Base-by-base conservation (phyloP, 2,888 invertebrate species). In the Drosophila phalerata region DNA sequence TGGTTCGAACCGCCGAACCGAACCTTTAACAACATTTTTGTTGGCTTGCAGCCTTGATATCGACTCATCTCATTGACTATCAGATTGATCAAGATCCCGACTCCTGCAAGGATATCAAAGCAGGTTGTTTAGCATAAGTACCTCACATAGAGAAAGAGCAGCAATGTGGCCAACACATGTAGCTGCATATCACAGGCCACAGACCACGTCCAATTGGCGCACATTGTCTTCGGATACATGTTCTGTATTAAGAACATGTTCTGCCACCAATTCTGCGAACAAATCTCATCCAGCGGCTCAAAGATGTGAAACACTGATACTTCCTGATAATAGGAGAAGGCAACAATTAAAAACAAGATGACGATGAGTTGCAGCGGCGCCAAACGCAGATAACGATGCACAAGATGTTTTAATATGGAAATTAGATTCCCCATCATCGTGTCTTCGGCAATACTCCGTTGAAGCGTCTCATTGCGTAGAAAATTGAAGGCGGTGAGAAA, bases 121-220 rank as follows among this genome's bases (percentile, higher is more conserved):
- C 9, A 10, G n/a, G 34, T n/a, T 15, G 43, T 69, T 52, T 69
- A n/a, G 25, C 6, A 55, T 64, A 22, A n/a, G 22, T 22, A 52
- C 49, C 42, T 42, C 30, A 10, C n/a, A 28, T 83, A 43, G 5
- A 38, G n/a, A 13, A 62, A 81, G 34, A 83, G 81, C 25, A 83
- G 71, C 15, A 83, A 10, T 53, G 60, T 34, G 10, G 81, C 58
- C 13, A 51, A 8, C n/a, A 81, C n/a, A 34, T 80, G 43, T 2
- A 80, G 13, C 43, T 81, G 81, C 77, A 81, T 68, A 9, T 81
- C 81, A 10, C 77, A 72, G 57, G 65, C 83, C 47, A 81, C 40
- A 3, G 69, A 80, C 81, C 81, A 81, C 0, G 81, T 83, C 81
- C 81, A 81, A 25, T 56, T 55, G 45, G 63, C 71, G 55, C 81